Conservation (phyloP, 2,113 vertebrate genomes). For the Microcebus griseorufus region DNA sequence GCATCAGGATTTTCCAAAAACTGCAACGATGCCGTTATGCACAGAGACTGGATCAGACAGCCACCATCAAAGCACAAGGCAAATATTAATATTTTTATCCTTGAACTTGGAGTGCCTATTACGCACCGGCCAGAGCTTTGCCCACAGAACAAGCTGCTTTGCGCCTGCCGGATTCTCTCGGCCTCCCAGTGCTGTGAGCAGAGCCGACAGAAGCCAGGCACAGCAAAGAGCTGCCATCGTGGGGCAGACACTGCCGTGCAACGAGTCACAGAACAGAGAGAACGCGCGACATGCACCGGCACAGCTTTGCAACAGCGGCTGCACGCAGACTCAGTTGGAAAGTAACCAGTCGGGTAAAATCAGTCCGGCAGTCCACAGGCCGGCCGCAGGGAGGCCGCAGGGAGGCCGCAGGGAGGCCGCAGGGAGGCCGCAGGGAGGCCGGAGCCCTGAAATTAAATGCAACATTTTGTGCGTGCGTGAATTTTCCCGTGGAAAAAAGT, state of each 20-base stretch:
- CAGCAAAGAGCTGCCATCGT: neutral
- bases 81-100: neutral
- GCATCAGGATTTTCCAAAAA: neutral
- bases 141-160: neutral
- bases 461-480: neutral
- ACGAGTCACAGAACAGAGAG: neutral
- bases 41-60: neutral
- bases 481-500: slow-evolving; percentile 2
- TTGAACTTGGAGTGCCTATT: neutral
- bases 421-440: no score
- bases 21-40: neutral
- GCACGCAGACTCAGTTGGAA: neutral
- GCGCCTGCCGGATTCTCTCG: neutral
- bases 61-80: neutral
- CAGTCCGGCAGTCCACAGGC: neutral
- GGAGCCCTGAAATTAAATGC: neutral
- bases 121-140: neutral
- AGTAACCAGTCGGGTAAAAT: neutral
- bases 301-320: neutral
- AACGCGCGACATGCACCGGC: neutral
- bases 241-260: rapidly evolving
- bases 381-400: rapidly evolving
- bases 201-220: neutral
- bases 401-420: no score
- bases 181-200: neutral